phyloP scores from a whole-genome alignment of 2,113 vertebrate species.

The Actenoides hombroni region DNA sequence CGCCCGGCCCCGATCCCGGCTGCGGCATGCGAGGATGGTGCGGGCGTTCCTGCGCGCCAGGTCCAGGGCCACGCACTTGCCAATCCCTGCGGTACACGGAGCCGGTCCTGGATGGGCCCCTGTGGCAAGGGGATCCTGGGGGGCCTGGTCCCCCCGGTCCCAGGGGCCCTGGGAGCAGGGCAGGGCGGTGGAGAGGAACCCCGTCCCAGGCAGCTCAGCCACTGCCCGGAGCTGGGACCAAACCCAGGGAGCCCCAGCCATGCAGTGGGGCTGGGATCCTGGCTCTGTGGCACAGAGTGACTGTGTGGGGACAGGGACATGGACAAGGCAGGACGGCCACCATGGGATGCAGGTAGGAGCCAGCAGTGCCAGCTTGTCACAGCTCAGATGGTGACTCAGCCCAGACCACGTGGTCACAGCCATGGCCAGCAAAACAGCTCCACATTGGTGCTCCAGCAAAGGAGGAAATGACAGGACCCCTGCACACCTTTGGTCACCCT shows the following conservation, averaged over 20 bases:
- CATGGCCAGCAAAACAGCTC: not conserved
- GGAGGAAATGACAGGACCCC: not conserved
- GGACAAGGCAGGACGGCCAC: not conserved
- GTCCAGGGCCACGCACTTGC: constrained; percentile 83
- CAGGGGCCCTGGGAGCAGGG: not conserved
- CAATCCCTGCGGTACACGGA: constrained; percentile 71
- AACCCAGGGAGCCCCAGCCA: not conserved
- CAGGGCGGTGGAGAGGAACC: rapidly evolving
- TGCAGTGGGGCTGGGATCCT: not conserved
- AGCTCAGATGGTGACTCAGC: not conserved
- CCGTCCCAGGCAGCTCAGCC: not conserved
- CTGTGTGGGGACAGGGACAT: not conserved
- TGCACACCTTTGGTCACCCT: not conserved
- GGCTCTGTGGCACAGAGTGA: not conserved
- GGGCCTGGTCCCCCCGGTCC: rapidly evolving
- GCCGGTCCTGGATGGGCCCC: not conserved
- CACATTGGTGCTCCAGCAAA: not conserved
- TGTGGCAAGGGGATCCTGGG: not conserved
- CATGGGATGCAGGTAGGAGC: not conserved
- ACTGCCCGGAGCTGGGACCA: not conserved
- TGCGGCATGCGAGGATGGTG: constrained; percentile 86
- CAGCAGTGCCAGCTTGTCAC: not conserved
- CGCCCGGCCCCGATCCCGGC: constrained; percentile 52
- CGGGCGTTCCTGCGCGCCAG: constrained; percentile 80
- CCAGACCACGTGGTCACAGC: not conserved